Percentiles rank a stretch among this genome's conserved stretches.
Conservation (phyloP, 1,140 invertebrate genomes). For the Belonocnema kinseyi region DNA sequence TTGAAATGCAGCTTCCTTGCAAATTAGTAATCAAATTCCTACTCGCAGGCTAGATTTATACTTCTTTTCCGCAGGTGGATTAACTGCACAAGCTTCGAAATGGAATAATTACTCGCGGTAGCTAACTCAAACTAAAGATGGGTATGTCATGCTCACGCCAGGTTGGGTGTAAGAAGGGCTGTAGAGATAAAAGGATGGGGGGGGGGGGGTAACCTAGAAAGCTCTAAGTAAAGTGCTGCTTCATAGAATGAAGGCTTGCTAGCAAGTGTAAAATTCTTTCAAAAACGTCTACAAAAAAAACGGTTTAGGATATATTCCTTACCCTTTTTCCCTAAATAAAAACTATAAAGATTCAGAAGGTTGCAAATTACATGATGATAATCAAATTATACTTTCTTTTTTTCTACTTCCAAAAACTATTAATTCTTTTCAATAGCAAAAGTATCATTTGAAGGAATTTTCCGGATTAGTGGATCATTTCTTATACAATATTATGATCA, state of each 20-base stretch:
- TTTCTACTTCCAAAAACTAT: too few relatives aligned
- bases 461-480: too few relatives aligned
- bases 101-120: constrained; percentile 9
- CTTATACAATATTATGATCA: too few relatives aligned
- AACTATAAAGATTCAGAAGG: neutral
- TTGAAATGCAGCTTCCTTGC: neutral
- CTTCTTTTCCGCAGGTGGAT: neutral
- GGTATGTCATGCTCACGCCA: neutral
- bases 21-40: neutral
- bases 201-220: neutral
- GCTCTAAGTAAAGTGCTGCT: neutral
- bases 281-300: neutral
- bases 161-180: neutral
- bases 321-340: neutral
- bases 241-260: neutral
- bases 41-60: neutral
- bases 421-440: too few relatives aligned
- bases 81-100: neutral
- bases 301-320: neutral
- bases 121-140: neutral
- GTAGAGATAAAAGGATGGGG: neutral
- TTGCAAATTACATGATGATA: too few relatives aligned
- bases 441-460: too few relatives aligned
- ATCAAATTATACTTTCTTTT: too few relatives aligned
- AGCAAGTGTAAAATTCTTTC: neutral